A percentile compares a stretch with the other conserved stretches of the same genome.
Conservation (phyloP, 2,888 invertebrate genomes). For the Morpho achilles region DNA sequence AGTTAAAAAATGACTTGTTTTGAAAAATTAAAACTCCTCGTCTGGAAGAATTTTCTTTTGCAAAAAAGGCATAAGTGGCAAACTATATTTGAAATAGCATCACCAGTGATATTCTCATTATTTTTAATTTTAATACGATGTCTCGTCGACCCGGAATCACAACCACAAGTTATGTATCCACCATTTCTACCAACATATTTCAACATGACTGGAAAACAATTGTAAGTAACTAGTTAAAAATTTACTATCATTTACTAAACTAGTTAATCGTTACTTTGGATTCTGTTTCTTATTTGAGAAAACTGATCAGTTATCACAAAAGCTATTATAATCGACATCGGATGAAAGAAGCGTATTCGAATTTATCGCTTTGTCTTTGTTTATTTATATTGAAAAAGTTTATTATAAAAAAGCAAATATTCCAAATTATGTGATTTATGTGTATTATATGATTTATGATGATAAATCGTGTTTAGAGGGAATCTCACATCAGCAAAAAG, state of each 20-base stretch:
- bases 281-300: too few species aligned
- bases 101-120: constrained; percentile 84
- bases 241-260: neutral
- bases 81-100: constrained; percentile 84
- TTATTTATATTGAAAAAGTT: too few species aligned
- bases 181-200: constrained; percentile 65
- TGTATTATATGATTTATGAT: too few species aligned
- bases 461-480: constrained; percentile 38
- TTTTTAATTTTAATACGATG: constrained; percentile 86
- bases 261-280: too few species aligned
- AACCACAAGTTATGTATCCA: constrained; percentile 52
- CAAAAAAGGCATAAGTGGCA: constrained; percentile 87
- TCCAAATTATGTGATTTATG: too few species aligned
- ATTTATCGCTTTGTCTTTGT: too few species aligned
- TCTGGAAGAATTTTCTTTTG: constrained; percentile 91
- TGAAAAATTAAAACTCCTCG: constrained; percentile 83
- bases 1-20: constrained; percentile 53
- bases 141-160: constrained; percentile 81
- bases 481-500: constrained; percentile 57
- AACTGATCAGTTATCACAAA: too few species aligned
- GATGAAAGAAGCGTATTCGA: too few species aligned
- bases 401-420: too few species aligned
- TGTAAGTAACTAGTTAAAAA: constrained; percentile 48
- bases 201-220: constrained; percentile 53
- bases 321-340: too few species aligned